Percentiles rank a stretch among this genome's conserved stretches.
Evolutionary conservation across 2,797 vertebrate species (phyloP).

Genomic region (Megaceryle alcyon): DNA sequence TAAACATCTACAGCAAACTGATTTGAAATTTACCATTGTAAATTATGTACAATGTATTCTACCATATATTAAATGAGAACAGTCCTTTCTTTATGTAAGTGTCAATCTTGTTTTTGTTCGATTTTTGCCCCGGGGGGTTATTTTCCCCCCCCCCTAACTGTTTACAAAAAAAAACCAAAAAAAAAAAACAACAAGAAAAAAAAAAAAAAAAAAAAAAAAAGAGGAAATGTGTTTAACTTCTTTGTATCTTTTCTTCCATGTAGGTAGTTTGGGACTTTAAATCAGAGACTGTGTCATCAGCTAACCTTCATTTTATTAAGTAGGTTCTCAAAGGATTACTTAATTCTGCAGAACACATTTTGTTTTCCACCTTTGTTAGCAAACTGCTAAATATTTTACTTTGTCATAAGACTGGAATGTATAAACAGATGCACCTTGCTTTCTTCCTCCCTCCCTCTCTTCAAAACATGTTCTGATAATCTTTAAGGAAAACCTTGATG

Average conservation of each 20-base stretch:
- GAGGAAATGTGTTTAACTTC: background rate
- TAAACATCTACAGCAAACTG: background rate
- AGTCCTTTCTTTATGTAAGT: background rate
- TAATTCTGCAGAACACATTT: background rate
- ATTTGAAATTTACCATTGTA: background rate
- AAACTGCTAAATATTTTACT: slow-evolving; percentile 44
- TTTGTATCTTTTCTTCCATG: background rate
- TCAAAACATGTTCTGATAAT: background rate
- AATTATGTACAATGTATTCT: background rate
- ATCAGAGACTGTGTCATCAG: background rate
- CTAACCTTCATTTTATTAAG: slow-evolving; percentile 26
- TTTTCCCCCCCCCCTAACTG: background rate
- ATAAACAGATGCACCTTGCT: slow-evolving; percentile 8
- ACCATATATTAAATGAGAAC: background rate
- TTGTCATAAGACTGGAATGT: slow-evolving; percentile 10
- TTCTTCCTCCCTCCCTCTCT: background rate
- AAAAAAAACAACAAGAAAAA: fast-evolving
- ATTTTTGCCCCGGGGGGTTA: background rate
- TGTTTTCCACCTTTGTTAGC: slow-evolving; percentile 21
- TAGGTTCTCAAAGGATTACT: slow-evolving; percentile 28
- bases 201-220: too few relatives aligned
- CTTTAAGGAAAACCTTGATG: background rate
- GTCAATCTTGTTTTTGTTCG: background rate
- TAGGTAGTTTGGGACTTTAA: background rate
- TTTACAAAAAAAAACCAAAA: fast-evolving